These are phyloP conservation scores for Diplolepis rosae DNA, from an alignment of 2,888 invertebrate species.

Conservation along the genomic window DNA sequence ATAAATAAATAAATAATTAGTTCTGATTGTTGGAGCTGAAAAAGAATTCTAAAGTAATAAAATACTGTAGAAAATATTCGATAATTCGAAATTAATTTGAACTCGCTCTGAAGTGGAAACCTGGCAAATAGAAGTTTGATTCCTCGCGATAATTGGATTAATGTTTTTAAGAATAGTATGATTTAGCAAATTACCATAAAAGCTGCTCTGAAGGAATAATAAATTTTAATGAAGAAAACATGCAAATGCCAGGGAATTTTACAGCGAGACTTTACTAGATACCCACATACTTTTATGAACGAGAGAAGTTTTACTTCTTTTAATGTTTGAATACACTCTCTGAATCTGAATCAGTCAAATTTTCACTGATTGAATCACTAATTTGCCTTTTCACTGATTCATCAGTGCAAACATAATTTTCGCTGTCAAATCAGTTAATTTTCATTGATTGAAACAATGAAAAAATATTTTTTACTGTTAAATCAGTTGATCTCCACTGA, in stretches of 20 bases:
- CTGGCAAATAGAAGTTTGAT: neutral
- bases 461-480: too few relatives aligned
- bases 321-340: too few relatives aligned
- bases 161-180: neutral
- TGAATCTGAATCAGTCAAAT: too few relatives aligned
- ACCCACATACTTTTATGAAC: neutral
- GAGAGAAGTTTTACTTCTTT: neutral
- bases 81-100: neutral
- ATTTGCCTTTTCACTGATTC: too few relatives aligned
- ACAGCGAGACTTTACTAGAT: neutral
- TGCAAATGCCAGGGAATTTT: slow-evolving; percentile 7
- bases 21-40: too few relatives aligned
- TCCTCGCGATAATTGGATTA: neutral
- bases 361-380: too few relatives aligned
- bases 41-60: too few relatives aligned
- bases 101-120: neutral
- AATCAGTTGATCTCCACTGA: too few relatives aligned
- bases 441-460: too few relatives aligned
- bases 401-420: too few relatives aligned
- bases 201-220: slow-evolving; percentile 13
- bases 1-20: too few relatives aligned
- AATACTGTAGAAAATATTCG: neutral
- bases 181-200: slow-evolving; percentile 4
- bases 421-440: too few relatives aligned
- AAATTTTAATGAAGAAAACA: slow-evolving; percentile 7